Conservation (phyloP, 2,888 invertebrate species). For the Clanis bilineata region DNA sequence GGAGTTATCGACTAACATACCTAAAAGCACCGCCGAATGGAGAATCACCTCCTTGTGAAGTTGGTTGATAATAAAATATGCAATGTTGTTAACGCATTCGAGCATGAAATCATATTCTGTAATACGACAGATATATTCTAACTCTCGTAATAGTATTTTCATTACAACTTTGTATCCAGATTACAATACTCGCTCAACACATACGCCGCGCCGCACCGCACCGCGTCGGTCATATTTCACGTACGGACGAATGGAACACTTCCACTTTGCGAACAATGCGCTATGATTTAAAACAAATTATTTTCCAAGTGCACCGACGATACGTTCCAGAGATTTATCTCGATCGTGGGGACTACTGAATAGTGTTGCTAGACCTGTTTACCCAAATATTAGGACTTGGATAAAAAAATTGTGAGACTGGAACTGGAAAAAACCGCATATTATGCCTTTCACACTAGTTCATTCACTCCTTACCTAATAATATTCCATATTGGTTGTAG, state of each 20-base stretch:
- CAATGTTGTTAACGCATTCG: neutral
- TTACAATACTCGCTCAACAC: neutral
- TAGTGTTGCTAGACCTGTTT: neutral
- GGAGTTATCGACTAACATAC: too few relatives aligned
- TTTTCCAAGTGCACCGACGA: conserved; percentile 5
- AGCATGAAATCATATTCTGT: neutral
- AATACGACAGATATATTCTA: neutral
- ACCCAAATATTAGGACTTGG: neutral
- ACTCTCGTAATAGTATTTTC: neutral
- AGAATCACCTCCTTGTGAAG: too few relatives aligned
- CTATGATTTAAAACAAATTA: conserved; percentile 16
- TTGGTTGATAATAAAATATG: too few relatives aligned
- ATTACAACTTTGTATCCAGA: neutral
- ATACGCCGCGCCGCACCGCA: too few relatives aligned
- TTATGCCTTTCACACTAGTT: too few relatives aligned
- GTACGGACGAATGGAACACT: conserved; percentile 2
- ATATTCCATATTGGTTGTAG: too few relatives aligned
- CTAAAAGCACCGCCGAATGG: neutral
- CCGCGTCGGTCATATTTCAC: conserved; percentile 6
- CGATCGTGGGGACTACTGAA: neutral
- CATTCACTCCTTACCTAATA: too few relatives aligned
- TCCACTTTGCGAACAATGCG: conserved; percentile 10
- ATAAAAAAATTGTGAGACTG: too few relatives aligned
- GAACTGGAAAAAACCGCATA: too few relatives aligned
- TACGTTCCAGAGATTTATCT: neutral